Conservation (phyloP, 2,113 vertebrate genomes). For the Podarcis muralis region DNA sequence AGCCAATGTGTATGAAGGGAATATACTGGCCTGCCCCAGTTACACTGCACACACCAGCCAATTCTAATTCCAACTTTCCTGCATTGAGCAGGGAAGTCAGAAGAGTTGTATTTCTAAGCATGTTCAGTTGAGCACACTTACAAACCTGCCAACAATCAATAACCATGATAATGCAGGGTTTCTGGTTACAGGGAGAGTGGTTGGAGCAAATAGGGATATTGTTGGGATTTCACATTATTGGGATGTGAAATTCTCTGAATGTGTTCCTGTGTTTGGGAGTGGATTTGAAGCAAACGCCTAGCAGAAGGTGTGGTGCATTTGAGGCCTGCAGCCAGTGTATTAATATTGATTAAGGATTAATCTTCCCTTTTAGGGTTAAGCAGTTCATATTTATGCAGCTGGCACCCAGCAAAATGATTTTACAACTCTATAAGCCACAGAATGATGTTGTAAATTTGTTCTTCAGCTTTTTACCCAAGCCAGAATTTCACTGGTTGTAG, state of each 20-base stretch:
- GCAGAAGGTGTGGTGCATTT: conserved; percentile 28
- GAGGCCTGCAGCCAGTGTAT: background rate
- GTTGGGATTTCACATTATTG: conserved; percentile 1
- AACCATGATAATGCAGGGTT: too few species aligned
- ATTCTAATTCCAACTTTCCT: too few species aligned
- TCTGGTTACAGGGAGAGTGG: too few species aligned
- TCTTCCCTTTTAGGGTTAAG: background rate
- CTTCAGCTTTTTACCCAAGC: background rate
- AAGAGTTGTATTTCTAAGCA: too few species aligned
- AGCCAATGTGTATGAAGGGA: too few species aligned
- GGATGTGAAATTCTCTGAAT: background rate
- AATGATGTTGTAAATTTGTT: conserved; percentile 23
- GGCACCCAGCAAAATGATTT: conserved; percentile 10
- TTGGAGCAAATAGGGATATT: too few species aligned
- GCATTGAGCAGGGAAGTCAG: too few species aligned
- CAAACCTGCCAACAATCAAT: too few species aligned
- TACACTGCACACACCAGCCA: too few species aligned
- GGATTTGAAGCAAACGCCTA: background rate
- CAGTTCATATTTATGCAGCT: conserved; percentile 10
- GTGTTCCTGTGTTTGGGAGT: background rate
- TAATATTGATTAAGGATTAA: background rate
- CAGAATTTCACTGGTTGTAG: background rate
- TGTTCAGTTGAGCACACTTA: too few species aligned
- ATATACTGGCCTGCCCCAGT: too few species aligned
- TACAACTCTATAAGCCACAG: background rate